These are phyloP conservation scores for Diphyllodes magnificus DNA, from an alignment of 2,113 vertebrate genomes.

Conservation along the genomic window DNA sequence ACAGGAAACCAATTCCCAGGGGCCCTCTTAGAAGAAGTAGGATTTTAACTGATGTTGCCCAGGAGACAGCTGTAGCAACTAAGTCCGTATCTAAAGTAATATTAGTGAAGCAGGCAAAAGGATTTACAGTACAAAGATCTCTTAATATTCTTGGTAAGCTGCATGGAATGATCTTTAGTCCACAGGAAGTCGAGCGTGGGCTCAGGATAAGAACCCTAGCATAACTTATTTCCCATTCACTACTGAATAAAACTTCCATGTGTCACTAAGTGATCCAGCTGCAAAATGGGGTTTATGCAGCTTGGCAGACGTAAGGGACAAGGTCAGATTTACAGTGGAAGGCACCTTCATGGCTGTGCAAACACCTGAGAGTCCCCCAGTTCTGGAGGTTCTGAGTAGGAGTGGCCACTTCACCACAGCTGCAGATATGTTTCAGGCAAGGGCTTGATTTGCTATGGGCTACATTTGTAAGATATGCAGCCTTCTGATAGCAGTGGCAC, in stretches of 20 bases:
- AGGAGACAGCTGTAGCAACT: constrained; percentile 37
- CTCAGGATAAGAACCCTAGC: background rate
- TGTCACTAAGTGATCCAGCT: background rate
- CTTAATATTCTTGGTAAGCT: constrained; percentile 3
- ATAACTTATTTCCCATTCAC: background rate
- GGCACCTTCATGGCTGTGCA: background rate
- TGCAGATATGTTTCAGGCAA: accelerated
- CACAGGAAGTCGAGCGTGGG: accelerated
- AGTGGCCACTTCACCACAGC: background rate
- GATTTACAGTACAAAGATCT: constrained; percentile 34
- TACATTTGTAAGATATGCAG: background rate
- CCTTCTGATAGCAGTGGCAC: background rate
- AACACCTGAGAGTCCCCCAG: background rate
- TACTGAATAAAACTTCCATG: background rate
- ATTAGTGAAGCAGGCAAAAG: constrained; percentile 31
- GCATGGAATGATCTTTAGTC: background rate
- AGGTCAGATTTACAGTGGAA: background rate
- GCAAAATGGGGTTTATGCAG: background rate
- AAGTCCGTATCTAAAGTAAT: background rate
- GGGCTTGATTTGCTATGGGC: background rate
- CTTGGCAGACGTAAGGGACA: background rate
- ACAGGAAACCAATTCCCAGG: constrained; percentile 48
- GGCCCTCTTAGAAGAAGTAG: constrained; percentile 23
- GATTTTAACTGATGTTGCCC: constrained; percentile 55
- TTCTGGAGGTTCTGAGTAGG: background rate